These are phyloP conservation scores for Cenopis cana DNA, from an alignment of 2,888 invertebrate genomes.

Conservation along the genomic window DNA sequence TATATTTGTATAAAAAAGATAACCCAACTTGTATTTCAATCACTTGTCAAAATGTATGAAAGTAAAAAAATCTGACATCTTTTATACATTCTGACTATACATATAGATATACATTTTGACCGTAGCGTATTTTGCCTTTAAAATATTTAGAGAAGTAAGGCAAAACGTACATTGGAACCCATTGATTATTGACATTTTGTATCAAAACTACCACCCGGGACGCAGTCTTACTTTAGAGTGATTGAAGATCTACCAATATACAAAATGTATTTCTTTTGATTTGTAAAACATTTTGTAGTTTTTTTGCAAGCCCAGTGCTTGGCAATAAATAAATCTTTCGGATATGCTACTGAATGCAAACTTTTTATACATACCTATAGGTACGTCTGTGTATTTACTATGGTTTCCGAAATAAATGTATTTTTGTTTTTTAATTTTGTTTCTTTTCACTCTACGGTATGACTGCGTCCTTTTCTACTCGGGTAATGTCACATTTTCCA, in stretches of 20 bases:
- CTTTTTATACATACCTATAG: background rate
- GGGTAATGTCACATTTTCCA: background rate
- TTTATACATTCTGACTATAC: background rate
- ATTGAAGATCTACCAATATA: background rate
- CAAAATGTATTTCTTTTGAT: background rate
- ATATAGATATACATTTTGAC: background rate
- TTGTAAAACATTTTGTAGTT: background rate
- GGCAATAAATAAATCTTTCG: constrained; percentile 8
- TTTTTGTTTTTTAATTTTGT: background rate
- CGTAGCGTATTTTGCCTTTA: background rate
- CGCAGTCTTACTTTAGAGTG: constrained; percentile 7
- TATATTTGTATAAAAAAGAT: background rate
- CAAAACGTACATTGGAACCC: background rate
- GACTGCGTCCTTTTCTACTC: background rate
- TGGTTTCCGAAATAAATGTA: constrained; percentile 19
- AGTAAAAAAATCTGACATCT: background rate
- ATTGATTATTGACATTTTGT: background rate
- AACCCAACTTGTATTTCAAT: background rate
- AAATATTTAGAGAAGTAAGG: background rate
- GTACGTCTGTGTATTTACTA: background rate
- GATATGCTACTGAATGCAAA: background rate
- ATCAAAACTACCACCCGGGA: background rate
- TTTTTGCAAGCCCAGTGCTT: constrained; percentile 3
- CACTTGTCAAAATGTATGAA: background rate
- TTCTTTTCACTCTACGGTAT: constrained; percentile 18